phyloP scores from a whole-genome alignment of 2,888 invertebrate genomes.

The Cynaeus angustus region DNA sequence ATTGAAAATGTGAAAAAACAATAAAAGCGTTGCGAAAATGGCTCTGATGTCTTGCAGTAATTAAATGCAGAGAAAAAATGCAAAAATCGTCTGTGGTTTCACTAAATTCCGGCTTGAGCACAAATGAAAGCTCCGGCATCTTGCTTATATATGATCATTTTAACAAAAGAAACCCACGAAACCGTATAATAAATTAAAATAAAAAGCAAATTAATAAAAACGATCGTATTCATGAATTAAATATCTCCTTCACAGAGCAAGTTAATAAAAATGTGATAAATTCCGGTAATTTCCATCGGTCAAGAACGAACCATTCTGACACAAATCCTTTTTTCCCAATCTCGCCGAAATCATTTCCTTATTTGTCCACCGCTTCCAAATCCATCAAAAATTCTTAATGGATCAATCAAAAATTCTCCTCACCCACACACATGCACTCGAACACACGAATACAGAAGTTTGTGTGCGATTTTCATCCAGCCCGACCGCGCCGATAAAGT shows the following conservation, averaged over 20 bases:
- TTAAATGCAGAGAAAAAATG: not conserved
- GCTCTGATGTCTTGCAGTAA: not conserved
- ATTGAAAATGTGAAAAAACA: too few relatives aligned
- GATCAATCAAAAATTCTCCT: slow-evolving; percentile 15
- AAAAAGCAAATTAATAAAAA: slow-evolving; percentile 8
- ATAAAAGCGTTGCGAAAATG: too few relatives aligned
- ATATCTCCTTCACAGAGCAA: slow-evolving; percentile 3
- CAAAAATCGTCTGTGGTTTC: slow-evolving; percentile 1
- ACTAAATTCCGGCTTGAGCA: slow-evolving; percentile 1
- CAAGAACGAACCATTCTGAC: not conserved
- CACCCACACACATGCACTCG: slow-evolving; percentile 14
- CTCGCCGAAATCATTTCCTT: slow-evolving; percentile 11
- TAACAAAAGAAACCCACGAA: slow-evolving; percentile 11
- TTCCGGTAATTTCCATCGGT: slow-evolving; percentile 16
- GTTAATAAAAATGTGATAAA: slow-evolving; percentile 19
- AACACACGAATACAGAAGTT: slow-evolving; percentile 4
- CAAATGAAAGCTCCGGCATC: slow-evolving; percentile 10
- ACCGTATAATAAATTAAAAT: slow-evolving; percentile 9
- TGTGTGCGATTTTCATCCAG: slow-evolving; percentile 11
- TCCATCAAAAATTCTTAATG: slow-evolving; percentile 11
- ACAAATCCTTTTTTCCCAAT: slow-evolving; percentile 7
- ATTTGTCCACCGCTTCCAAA: slow-evolving; percentile 1
- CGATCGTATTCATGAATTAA: slow-evolving; percentile 19
- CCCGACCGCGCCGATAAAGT: slow-evolving; percentile 13
- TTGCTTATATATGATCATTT: slow-evolving; percentile 10